These are phyloP conservation scores for Aleadryas rufinucha DNA, from an alignment of 2,113 vertebrate genomes.

Conservation along the genomic window DNA sequence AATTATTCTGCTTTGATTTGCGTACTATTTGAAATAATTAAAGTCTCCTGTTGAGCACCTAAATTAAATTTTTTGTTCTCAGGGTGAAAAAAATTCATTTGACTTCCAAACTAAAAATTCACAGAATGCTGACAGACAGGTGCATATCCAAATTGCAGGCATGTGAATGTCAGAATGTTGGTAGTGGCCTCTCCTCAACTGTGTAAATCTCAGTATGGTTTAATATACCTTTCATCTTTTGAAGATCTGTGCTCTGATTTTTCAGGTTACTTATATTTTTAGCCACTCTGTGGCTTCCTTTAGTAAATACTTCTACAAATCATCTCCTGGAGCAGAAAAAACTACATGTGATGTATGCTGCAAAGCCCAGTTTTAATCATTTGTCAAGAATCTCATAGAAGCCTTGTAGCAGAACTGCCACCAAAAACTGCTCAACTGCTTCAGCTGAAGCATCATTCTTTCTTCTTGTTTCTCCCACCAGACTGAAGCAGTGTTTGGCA, in stretches of 20 bases:
- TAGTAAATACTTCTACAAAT: conserved; percentile 1
- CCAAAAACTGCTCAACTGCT: neutral
- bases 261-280: conserved; percentile 2
- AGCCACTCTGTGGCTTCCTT: neutral
- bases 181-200: neutral
- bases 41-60: neutral
- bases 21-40: neutral
- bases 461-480: neutral
- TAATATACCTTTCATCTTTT: neutral
- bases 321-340: neutral
- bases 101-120: neutral
- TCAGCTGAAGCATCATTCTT: neutral
- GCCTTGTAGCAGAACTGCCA: neutral
- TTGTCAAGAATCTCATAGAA: neutral
- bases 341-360: neutral
- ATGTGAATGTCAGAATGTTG: neutral
- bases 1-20: neutral
- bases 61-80: neutral
- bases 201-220: neutral
- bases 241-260: neutral
- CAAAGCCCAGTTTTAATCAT: neutral
- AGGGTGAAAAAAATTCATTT: accelerated
- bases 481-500: neutral
- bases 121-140: neutral
- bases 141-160: neutral